Conservation (phyloP, 2,888 invertebrate species). For the Erebia epiphron region DNA sequence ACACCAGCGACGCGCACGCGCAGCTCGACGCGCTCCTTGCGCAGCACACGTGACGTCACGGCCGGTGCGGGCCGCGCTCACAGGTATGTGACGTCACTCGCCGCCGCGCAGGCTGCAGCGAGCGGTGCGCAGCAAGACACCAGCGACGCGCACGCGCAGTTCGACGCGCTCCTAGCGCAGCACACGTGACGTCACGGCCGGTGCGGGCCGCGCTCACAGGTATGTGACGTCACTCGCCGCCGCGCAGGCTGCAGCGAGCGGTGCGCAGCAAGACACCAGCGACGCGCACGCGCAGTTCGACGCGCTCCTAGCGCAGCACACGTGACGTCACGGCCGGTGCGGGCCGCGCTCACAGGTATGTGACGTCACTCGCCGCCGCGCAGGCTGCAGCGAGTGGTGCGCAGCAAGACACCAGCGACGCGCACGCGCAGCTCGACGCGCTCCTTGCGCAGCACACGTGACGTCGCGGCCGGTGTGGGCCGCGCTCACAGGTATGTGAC, state of each 20-base stretch:
- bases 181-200: slow-evolving; percentile 61
- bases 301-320: slow-evolving; percentile 65
- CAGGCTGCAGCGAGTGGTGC: slow-evolving; percentile 53
- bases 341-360: slow-evolving; percentile 12
- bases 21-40: slow-evolving; percentile 65
- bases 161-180: slow-evolving; percentile 64
- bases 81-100: slow-evolving; percentile 42
- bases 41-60: slow-evolving; percentile 64
- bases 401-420: slow-evolving; percentile 55
- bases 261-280: slow-evolving; percentile 55
- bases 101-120: slow-evolving; percentile 60
- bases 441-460: no score
- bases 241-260: slow-evolving; percentile 57
- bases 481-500: no score
- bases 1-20: slow-evolving; percentile 59
- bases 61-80: slow-evolving; percentile 9
- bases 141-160: slow-evolving; percentile 51
- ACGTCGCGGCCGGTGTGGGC: no score
- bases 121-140: slow-evolving; percentile 53
- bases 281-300: slow-evolving; percentile 55
- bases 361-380: slow-evolving; percentile 52
- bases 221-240: slow-evolving; percentile 47
- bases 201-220: slow-evolving; percentile 9
- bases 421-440: slow-evolving; percentile 47
- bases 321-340: slow-evolving; percentile 55